A percentile compares a stretch with the other conserved stretches of the same genome.
phyloP scores from a whole-genome alignment of 2,113 vertebrate species.

The Odocoileus hemionus region DNA sequence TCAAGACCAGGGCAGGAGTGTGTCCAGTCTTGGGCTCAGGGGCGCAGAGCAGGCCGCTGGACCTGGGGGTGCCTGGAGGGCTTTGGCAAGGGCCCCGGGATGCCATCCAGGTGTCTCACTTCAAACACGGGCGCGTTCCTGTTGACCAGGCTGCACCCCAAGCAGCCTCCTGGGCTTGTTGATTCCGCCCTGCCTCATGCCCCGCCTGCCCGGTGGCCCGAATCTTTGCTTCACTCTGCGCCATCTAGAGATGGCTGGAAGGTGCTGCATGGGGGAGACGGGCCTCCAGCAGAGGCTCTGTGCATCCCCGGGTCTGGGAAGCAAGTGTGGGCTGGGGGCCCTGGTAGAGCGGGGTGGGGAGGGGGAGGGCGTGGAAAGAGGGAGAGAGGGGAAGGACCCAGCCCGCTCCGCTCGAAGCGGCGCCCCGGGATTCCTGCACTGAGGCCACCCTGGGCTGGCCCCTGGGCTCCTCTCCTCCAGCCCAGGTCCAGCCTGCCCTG shows the following conservation, averaged over 20 bases:
- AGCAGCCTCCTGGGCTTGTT: accelerated
- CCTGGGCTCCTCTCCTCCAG: neutral
- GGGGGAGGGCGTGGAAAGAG: neutral
- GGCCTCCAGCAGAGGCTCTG: accelerated
- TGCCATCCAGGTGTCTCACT: accelerated
- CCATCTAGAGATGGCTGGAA: neutral
- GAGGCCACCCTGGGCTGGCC: neutral
- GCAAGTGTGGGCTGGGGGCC: neutral
- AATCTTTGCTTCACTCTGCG: accelerated
- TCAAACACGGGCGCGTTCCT: accelerated
- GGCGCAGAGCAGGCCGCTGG: neutral
- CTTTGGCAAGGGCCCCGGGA: neutral
- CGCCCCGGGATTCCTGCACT: accelerated
- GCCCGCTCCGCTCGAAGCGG: neutral
- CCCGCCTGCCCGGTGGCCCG: accelerated
- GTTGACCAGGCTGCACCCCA: accelerated
- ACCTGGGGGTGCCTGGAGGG: neutral
- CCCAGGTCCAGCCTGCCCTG: neutral
- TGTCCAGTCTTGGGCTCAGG: neutral
- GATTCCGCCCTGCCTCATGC: accelerated
- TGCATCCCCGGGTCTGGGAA: accelerated
- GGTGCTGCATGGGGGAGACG: accelerated
- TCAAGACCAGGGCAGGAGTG: neutral
- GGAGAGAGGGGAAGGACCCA: neutral
- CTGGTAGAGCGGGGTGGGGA: accelerated